Evolutionary conservation across 1,140 invertebrate species (phyloP).

Genomic region (Microplitis mediator): DNA sequence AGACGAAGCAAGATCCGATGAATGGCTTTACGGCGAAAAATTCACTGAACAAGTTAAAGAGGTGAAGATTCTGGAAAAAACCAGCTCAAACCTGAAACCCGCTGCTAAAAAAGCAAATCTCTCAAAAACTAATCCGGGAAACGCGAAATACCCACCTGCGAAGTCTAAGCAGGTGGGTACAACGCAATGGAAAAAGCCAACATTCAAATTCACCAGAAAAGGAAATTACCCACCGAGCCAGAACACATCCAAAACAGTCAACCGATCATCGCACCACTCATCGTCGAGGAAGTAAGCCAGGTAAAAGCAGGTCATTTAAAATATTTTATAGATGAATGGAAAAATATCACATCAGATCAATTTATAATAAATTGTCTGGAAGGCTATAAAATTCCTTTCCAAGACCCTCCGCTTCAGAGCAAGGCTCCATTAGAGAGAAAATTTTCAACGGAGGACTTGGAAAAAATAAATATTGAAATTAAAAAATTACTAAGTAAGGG

Average conservation of each 20-base stretch:
- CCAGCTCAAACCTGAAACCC: background rate
- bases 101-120: background rate
- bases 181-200: too few relatives aligned
- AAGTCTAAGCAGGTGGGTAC: conserved; percentile 19
- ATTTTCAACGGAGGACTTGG: background rate
- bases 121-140: conserved; percentile 2
- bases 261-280: too few relatives aligned
- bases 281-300: too few relatives aligned
- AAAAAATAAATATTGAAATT: too few relatives aligned
- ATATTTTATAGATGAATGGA: background rate
- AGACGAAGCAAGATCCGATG: conserved; percentile 8
- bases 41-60: conserved; percentile 25
- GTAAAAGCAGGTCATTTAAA: background rate
- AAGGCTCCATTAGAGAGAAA: background rate
- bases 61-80: conserved; percentile 13
- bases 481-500: background rate
- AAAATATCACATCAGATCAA: background rate
- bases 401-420: too few relatives aligned
- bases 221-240: background rate
- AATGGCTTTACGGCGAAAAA: conserved; percentile 29
- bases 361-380: background rate
- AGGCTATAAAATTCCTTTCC: background rate
- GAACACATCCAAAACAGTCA: background rate
- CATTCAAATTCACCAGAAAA: background rate
- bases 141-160: conserved; percentile 14